Evolutionary conservation across 2,113 vertebrate genomes (phyloP).

Genomic region (Anoura caudifer): DNA sequence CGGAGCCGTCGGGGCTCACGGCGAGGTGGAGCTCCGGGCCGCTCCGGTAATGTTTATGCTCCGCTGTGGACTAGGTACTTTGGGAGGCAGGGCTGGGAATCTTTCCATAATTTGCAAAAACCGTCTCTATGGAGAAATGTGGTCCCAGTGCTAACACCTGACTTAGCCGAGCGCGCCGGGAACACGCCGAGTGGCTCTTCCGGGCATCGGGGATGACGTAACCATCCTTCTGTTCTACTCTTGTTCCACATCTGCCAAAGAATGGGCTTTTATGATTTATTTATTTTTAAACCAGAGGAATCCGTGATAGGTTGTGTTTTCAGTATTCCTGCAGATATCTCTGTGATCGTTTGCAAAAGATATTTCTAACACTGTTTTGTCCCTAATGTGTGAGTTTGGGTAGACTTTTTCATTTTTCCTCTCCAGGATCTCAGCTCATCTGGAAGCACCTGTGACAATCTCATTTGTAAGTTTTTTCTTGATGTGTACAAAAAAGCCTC

Average conservation of each 20-base stretch:
- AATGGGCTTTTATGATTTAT: background rate
- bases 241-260: background rate
- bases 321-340: slow-evolving; percentile 51
- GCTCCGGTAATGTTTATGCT: background rate
- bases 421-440: slow-evolving; percentile 26
- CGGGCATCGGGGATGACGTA: background rate
- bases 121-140: background rate
- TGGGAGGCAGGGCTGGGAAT: background rate
- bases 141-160: background rate
- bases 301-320: background rate
- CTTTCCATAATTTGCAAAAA: slow-evolving; percentile 14
- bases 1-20: background rate
- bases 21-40: background rate
- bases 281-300: background rate
- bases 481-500: background rate
- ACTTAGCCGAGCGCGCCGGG: background rate
- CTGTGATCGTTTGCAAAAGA: background rate
- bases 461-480: slow-evolving; percentile 42
- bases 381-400: slow-evolving; percentile 27
- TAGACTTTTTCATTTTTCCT: slow-evolving; percentile 29
- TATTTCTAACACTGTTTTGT: slow-evolving; percentile 39
- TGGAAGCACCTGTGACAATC: slow-evolving; percentile 24
- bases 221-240: background rate
- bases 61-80: background rate
- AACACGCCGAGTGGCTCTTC: background rate